A percentile compares a stretch with the other conserved stretches of the same genome.
Conservation (phyloP, 2,888 invertebrate species). For the Linnaemya tessellans region DNA sequence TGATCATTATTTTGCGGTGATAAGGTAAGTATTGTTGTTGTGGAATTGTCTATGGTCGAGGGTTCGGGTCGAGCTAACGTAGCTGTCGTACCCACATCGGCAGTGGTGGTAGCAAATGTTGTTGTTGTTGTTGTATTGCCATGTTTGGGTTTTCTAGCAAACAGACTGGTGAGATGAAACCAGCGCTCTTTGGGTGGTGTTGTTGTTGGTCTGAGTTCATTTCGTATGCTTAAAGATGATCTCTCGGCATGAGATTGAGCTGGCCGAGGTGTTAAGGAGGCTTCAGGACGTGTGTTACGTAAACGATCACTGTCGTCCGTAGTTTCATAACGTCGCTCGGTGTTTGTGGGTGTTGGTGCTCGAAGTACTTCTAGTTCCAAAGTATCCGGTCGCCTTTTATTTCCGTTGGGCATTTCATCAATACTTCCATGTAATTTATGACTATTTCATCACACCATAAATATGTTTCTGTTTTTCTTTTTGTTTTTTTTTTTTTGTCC, state of each 20-base stretch:
- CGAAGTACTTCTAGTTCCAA: slow-evolving; percentile 85
- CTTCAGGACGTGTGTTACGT: slow-evolving; percentile 56
- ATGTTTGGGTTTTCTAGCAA: slow-evolving; percentile 47
- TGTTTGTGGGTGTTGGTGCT: slow-evolving; percentile 77
- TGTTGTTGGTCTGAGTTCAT: slow-evolving; percentile 9
- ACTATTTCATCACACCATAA: slow-evolving; percentile 47
- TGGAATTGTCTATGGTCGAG: slow-evolving; percentile 77
- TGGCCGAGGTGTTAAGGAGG: slow-evolving; percentile 61
- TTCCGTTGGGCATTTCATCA: slow-evolving; percentile 78
- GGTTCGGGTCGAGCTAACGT: slow-evolving; percentile 77
- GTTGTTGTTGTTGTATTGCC: slow-evolving; percentile 36
- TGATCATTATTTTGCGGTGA: slow-evolving; percentile 64
- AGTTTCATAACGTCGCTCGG: slow-evolving; percentile 47
- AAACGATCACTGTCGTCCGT: slow-evolving; percentile 25
- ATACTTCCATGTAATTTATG: slow-evolving; percentile 73
- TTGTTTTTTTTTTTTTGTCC: slow-evolving; percentile 18
- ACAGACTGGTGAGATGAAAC: slow-evolving; percentile 69
- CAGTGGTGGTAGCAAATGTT: slow-evolving; percentile 61
- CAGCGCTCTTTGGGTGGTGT: slow-evolving; percentile 58
- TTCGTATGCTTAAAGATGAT: slow-evolving; percentile 6
- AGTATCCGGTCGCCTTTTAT: slow-evolving; percentile 79
- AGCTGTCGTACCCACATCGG: slow-evolving; percentile 69
- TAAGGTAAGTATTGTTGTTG: slow-evolving; percentile 76
- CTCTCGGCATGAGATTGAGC: not conserved
- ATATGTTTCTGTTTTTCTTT: too few species aligned